Evolutionary conservation across 2,888 invertebrate genomes (phyloP).

Genomic region (Metopia argyrocephala): DNA sequence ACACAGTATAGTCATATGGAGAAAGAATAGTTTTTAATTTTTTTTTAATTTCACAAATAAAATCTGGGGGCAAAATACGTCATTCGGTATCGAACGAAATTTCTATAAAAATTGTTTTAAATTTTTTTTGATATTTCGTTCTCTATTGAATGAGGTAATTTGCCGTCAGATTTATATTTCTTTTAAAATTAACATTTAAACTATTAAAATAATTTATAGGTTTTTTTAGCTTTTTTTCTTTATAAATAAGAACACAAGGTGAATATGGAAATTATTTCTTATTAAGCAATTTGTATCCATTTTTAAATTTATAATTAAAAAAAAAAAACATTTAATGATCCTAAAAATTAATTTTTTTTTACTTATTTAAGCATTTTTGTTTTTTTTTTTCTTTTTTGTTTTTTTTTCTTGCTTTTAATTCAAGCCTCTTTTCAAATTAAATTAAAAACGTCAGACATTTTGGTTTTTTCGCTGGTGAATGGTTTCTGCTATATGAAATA

Average conservation of each 20-base stretch:
- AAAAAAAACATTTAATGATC: conserved; percentile 28
- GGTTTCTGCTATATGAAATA: background rate
- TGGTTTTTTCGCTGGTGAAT: background rate
- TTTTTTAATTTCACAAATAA: too few relatives aligned
- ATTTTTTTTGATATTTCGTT: too few relatives aligned
- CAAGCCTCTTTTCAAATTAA: conserved; percentile 25
- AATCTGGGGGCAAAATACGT: too few relatives aligned
- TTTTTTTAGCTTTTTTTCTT: background rate
- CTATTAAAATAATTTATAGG: too few relatives aligned
- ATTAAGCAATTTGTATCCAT: conserved; percentile 45
- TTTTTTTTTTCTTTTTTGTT: background rate
- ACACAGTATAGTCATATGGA: too few relatives aligned
- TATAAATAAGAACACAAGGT: conserved; percentile 63
- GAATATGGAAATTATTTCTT: conserved; percentile 58
- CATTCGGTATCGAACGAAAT: too few relatives aligned
- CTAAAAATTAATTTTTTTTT: conserved; percentile 8
- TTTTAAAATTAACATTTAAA: background rate
- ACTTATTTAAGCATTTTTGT: conserved; percentile 8
- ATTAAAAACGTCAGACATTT: conserved; percentile 7
- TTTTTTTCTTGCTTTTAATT: conserved; percentile 5
- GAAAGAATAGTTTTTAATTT: too few relatives aligned
- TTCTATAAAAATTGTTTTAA: too few relatives aligned
- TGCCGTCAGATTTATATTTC: background rate
- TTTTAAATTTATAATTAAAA: conserved; percentile 28
- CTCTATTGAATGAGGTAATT: too few relatives aligned